phyloP scores from a whole-genome alignment of 2,888 invertebrate species.

The Rhopalosiphum nymphaeae region DNA sequence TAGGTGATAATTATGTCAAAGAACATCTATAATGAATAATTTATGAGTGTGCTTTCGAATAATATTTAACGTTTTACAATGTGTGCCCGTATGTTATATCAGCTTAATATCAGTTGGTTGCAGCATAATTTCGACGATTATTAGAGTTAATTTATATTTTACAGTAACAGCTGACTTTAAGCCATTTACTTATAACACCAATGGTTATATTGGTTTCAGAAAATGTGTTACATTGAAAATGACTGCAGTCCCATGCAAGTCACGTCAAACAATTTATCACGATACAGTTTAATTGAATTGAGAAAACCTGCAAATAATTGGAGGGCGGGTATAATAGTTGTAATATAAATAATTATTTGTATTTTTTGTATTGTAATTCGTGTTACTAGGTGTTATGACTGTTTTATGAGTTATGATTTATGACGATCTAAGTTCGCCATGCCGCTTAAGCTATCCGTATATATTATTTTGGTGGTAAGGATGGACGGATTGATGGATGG shows the following conservation, averaged over 20 bases:
- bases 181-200: not conserved
- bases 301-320: not conserved
- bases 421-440: not conserved
- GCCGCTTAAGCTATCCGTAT: not conserved
- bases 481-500: not conserved
- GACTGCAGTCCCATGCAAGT: not conserved
- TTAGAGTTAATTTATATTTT: constrained; percentile 1
- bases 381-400: not conserved
- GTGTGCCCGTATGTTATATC: not conserved
- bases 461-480: not conserved
- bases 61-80: not conserved
- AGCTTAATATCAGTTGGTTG: not conserved
- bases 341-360: not conserved
- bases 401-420: not conserved
- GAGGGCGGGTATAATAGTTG: not conserved
- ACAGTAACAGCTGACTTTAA: not conserved
- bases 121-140: not conserved
- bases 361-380: not conserved
- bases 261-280: not conserved
- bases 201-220: not conserved
- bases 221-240: not conserved
- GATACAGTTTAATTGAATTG: not conserved
- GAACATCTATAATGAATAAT: not conserved
- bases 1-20: not conserved
- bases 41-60: not conserved